Conservation (phyloP, 2,888 invertebrate species). For the Spilosoma lubricipeda region DNA sequence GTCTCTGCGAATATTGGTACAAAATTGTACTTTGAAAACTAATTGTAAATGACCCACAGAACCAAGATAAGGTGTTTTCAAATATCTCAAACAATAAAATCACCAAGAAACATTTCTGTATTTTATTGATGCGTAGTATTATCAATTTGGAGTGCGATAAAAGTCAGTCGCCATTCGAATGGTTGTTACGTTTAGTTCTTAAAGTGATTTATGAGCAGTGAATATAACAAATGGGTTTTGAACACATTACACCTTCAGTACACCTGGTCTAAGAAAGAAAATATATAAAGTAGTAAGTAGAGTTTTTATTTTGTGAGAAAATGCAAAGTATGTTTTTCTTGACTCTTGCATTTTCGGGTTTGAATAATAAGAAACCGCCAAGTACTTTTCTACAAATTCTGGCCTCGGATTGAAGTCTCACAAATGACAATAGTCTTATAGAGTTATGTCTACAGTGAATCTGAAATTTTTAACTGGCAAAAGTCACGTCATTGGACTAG, state of each 20-base stretch:
- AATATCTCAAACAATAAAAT: slow-evolving; percentile 9
- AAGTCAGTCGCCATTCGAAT: slow-evolving; percentile 30
- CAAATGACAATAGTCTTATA: not conserved
- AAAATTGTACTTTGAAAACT: not conserved
- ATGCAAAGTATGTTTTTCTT: not conserved
- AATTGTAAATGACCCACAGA: not conserved
- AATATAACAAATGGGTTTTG: slow-evolving; percentile 36
- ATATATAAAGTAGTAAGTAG: not conserved
- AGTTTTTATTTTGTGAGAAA: not conserved
- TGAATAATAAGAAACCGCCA: not conserved
- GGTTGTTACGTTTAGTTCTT: slow-evolving; percentile 51
- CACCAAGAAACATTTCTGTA: slow-evolving; percentile 22
- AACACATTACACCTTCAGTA: slow-evolving; percentile 50
- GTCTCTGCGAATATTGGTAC: not conserved
- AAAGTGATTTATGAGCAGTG: slow-evolving; percentile 55
- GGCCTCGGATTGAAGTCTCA: not conserved
- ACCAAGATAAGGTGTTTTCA: not conserved
- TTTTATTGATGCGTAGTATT: slow-evolving; percentile 29
- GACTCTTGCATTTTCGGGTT: not conserved
- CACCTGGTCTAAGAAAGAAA: slow-evolving; percentile 48
- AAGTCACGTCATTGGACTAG: not conserved
- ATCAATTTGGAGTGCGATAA: slow-evolving; percentile 37
- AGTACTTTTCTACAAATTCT: no score
- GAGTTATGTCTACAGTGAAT: not conserved
- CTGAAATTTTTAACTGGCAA: not conserved